Base-by-base conservation (phyloP, 1,140 invertebrate genomes). In the Magallana gigas region DNA sequence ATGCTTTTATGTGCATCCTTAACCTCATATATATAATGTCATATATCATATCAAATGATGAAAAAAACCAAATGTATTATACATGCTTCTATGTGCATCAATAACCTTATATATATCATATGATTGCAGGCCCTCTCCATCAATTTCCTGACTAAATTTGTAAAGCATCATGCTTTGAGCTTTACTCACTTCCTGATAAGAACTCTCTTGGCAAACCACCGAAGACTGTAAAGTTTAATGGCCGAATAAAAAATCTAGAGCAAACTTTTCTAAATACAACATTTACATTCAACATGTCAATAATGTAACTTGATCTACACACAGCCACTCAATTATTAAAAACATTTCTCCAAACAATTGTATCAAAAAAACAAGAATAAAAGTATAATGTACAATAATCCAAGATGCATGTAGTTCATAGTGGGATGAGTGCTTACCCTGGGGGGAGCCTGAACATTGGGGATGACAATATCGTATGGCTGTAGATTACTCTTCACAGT, bases 401-500 rank as follows among this genome's bases (percentile, higher is more conserved):
- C 36, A 68, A 68, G 14, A 23, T 18, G n/a, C 29, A 11, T 3
- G 29, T 8, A 48, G 36, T 48, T 48, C 5, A 3, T 3, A 48
- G n/a, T 57, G 0, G n/a, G 0, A 83, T 83, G 12, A 83, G 8
- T 58, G 83, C 87, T 88, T 85, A 88, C 87, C 64, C 86, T 85
- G 5, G 84, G 85, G 29, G 87, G 87, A 6, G 86, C 60, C 8
- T 84, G 81, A 68, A 88, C 85, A 84, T 88, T 83, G n/a, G 87
- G 87, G 57, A 88, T 59, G 60, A 85, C 85, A 36, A 88, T 88
- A 48, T 88, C 87, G 76, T 88, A 88, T 0, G 87, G 87, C 18
- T 86, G 85, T n/a, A 88, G 85, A 82, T 88, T 81, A 71, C 85
- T 68, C 18, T 88, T 88, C 18, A 88, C 87, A 48, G 85, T 85